These are phyloP conservation scores for Acleris holmiana DNA, from an alignment of 2,888 invertebrate genomes.

Conservation along the genomic window DNA sequence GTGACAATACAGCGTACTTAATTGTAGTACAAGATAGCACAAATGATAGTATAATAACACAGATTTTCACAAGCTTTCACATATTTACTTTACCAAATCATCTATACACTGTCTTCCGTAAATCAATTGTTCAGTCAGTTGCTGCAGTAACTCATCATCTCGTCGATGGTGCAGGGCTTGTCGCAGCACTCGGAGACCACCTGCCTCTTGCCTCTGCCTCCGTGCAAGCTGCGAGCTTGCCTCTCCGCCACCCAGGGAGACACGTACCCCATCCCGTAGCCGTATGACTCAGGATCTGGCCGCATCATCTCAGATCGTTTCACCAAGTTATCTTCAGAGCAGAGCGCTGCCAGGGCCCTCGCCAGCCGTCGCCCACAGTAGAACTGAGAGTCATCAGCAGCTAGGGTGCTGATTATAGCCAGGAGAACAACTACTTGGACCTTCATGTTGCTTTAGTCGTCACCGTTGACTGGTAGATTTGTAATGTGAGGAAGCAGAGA, in stretches of 20 bases:
- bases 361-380: slow-evolving; percentile 19
- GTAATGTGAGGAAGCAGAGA: no score
- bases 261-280: background rate
- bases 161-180: slow-evolving; percentile 14
- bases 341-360: slow-evolving; percentile 8
- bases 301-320: slow-evolving; percentile 4
- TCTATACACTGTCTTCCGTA: background rate
- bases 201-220: slow-evolving; percentile 9
- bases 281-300: background rate
- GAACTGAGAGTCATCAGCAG: slow-evolving; percentile 12
- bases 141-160: slow-evolving; percentile 12
- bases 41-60: no score
- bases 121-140: background rate
- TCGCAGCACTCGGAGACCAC: slow-evolving; percentile 22
- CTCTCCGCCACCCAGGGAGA: slow-evolving; percentile 11
- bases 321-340: slow-evolving; percentile 4
- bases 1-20: no score
- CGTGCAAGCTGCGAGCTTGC: background rate
- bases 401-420: background rate
- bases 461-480: no score
- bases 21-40: no score
- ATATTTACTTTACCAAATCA: slow-evolving; percentile 5
- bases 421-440: slow-evolving; percentile 12
- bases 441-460: slow-evolving; percentile 5
- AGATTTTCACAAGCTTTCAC: background rate